phyloP scores from a whole-genome alignment of 2,113 vertebrate species.

The Thalassoma bifasciatum region DNA sequence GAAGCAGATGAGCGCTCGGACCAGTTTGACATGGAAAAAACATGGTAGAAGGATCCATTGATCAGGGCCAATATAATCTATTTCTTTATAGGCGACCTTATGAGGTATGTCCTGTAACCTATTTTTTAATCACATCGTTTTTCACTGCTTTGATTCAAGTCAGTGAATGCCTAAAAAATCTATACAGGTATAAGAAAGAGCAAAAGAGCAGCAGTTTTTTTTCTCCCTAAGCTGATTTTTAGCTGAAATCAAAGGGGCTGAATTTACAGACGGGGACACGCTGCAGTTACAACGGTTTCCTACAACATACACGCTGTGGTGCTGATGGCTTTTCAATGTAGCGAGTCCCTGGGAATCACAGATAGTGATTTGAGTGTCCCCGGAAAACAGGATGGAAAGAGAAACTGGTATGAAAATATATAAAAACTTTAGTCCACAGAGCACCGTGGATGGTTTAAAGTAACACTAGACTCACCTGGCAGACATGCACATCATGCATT shows the following conservation, averaged over 20 bases:
- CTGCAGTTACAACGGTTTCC: too few relatives aligned
- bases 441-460: too few relatives aligned
- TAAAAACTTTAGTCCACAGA: too few relatives aligned
- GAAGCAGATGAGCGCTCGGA: constrained; percentile 21
- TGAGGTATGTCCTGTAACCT: constrained; percentile 12
- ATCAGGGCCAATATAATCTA: constrained; percentile 31
- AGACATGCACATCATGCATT: too few relatives aligned
- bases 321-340: too few relatives aligned
- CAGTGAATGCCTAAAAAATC: constrained; percentile 9
- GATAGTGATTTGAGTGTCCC: too few relatives aligned
- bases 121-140: constrained; percentile 6
- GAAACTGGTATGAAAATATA: too few relatives aligned
- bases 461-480: too few relatives aligned
- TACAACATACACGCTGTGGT: too few relatives aligned
- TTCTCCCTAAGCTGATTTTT: background rate
- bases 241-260: background rate
- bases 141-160: constrained; percentile 5
- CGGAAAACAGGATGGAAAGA: too few relatives aligned
- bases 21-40: background rate
- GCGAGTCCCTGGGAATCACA: too few relatives aligned
- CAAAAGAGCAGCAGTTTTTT: background rate
- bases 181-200: background rate
- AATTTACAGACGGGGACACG: too few relatives aligned
- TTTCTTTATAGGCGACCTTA: constrained; percentile 38
- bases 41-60: constrained; percentile 2